Evolutionary conservation across 1,140 invertebrate species (phyloP).

Genomic region (Drosophila burlai): DNA sequence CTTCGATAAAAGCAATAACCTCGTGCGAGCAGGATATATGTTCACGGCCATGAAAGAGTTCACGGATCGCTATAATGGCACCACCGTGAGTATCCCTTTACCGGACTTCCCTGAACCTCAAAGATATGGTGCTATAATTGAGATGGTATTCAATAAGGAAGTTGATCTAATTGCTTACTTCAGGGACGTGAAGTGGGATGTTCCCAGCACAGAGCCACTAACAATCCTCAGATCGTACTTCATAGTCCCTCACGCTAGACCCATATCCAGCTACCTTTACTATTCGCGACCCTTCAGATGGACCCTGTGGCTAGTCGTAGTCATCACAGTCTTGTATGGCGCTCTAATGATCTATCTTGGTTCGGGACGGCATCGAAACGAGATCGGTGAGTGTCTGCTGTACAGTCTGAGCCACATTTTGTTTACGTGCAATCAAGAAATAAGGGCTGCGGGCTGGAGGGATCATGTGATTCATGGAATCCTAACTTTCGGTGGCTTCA

Average conservation of each 20-base stretch:
- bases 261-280: constrained; percentile 57
- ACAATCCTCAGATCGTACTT: constrained; percentile 22
- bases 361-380: background rate
- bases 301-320: constrained; percentile 44
- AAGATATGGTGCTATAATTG: fast-evolving
- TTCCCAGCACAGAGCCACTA: constrained; percentile 16
- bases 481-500: constrained; percentile 40
- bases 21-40: constrained; percentile 29
- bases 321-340: constrained; percentile 20
- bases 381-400: constrained; percentile 49
- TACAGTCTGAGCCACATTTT: constrained; percentile 48
- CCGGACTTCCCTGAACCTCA: background rate
- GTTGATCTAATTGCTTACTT: constrained; percentile 45
- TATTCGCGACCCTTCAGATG: constrained; percentile 50
- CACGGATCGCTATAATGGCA: constrained; percentile 22
- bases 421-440: constrained; percentile 4
- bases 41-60: constrained; percentile 34
- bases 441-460: constrained; percentile 10
- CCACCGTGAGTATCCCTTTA: no score
- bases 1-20: constrained; percentile 14
- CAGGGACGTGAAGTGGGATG: background rate
- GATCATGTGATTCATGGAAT: constrained; percentile 21
- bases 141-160: background rate
- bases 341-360: constrained; percentile 41
- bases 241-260: constrained; percentile 37